Base-by-base conservation (phyloP, 2,797 vertebrate genomes). In the Tinamus major region DNA sequence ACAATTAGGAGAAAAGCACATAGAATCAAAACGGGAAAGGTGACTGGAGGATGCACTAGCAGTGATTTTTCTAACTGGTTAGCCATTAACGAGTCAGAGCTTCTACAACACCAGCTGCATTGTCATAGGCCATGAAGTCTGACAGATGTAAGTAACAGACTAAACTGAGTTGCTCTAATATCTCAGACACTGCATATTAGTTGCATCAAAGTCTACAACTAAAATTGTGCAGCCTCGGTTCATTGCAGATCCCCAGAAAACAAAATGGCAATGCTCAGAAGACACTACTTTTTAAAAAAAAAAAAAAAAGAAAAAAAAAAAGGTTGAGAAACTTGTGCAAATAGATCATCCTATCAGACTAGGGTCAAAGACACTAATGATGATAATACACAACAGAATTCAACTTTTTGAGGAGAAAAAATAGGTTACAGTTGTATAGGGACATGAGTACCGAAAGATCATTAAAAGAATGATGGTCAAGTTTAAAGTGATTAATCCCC, bases 81-180 rank as follows among this genome's bases (percentile, higher is more conserved):
- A 65, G 13, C 87, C 56, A 23, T 14, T 53, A 29, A 55, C 27
- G 68, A 65, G 69, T 24, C 76, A 4, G 1, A 81, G 67, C 33
- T 65, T 29, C 59, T 64, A n/a, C 24, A 33, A 17, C 3, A 62
- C 31, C 77, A 79, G 46, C 44, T 51, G 64, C n/a, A 37, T 37
- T 81, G 53, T 48, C 82, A 92, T 42, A 87, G 87, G 37, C 35
- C 68, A 61, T 48, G 49, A 64, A 10, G 33, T 79, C 48, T 83
- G 62, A 29, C 18, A 69, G 8, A 20, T 51, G 56, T 71, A 87
- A 75, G 16, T 27, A 90, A 94, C 5, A 76, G 31, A 67, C 35
- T 65, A 26, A 91, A 87, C 13, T 74, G 23, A 92, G 41, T 35
- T 59, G 33, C 58, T 10, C 29, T 51, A n/a, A 61, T 7, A 31